phyloP scores from a whole-genome alignment of 2,113 vertebrate genomes.

The Tauraco erythrolophus region DNA sequence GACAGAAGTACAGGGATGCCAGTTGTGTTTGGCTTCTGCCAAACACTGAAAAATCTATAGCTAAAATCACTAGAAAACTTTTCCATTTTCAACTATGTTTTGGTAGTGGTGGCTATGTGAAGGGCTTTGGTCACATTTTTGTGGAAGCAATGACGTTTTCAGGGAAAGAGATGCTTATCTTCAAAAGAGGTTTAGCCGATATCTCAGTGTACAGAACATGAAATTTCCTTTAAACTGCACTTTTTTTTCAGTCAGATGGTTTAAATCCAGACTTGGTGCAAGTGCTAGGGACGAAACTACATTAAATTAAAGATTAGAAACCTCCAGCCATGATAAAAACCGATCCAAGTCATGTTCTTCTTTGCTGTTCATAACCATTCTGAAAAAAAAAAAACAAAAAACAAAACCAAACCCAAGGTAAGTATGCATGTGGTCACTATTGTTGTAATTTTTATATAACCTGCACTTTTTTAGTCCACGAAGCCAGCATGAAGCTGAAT shows the following conservation, averaged over 20 bases:
- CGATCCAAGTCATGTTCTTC: background rate
- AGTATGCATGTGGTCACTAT: background rate
- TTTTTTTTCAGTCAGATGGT: background rate
- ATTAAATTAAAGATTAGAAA: background rate
- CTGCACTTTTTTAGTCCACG: background rate
- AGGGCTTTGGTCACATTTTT: background rate
- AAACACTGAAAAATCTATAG: background rate
- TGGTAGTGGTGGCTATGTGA: background rate
- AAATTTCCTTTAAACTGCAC: background rate
- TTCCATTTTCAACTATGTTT: background rate
- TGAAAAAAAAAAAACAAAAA: background rate
- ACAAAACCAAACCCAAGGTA: background rate
- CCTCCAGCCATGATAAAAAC: background rate
- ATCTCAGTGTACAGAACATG: background rate
- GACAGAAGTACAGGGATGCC: background rate
- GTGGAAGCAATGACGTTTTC: background rate
- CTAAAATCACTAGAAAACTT: background rate
- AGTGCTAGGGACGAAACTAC: background rate
- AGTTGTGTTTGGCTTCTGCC: background rate
- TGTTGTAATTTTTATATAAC: background rate
- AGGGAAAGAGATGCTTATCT: background rate
- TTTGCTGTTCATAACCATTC: background rate
- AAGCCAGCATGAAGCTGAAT: background rate
- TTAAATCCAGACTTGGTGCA: background rate
- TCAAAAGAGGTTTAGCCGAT: background rate